These are phyloP conservation scores for Argyrosomus regius DNA, from an alignment of 2,797 vertebrate genomes.

Conservation along the genomic window DNA sequence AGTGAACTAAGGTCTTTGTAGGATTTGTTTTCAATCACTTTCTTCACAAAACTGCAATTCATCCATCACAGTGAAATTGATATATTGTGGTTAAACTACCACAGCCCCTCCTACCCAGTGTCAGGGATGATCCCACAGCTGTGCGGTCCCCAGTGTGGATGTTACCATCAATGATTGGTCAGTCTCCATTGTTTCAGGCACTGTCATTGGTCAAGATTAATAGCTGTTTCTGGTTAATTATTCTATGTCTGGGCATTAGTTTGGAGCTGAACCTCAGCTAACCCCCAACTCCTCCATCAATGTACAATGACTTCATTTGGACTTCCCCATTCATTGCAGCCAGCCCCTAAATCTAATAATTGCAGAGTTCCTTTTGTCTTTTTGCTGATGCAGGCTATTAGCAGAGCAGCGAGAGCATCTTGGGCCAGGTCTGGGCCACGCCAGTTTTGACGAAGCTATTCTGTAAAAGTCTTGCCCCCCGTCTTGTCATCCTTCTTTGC, in stretches of 20 bases:
- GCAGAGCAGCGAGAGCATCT: slow-evolving; percentile 74
- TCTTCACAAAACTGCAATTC: slow-evolving; percentile 39
- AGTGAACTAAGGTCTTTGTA: slow-evolving; percentile 20
- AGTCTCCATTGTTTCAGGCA: slow-evolving; percentile 72
- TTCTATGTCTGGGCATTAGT: slow-evolving; percentile 75
- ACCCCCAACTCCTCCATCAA: slow-evolving; percentile 77
- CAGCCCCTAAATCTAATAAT: slow-evolving; percentile 80
- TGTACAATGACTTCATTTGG: slow-evolving; percentile 82
- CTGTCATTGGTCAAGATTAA: slow-evolving; percentile 84
- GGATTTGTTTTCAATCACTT: slow-evolving; percentile 42
- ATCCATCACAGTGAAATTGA: slow-evolving; percentile 68
- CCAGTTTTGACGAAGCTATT: slow-evolving; percentile 81
- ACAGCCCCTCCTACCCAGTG: slow-evolving; percentile 35
- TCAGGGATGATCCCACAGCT: slow-evolving; percentile 60
- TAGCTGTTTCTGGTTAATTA: slow-evolving; percentile 86
- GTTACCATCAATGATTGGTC: slow-evolving; percentile 77
- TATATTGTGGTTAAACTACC: slow-evolving; percentile 71
- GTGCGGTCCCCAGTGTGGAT: slow-evolving; percentile 59
- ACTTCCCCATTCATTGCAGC: slow-evolving; percentile 74
- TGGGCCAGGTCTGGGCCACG: slow-evolving; percentile 75
- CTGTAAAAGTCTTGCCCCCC: slow-evolving; percentile 64
- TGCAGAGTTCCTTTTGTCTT: slow-evolving; percentile 78
- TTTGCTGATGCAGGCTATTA: slow-evolving; percentile 86
- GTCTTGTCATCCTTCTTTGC: slow-evolving; percentile 54
- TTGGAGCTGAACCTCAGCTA: slow-evolving; percentile 78